Evolutionary conservation across 2,888 invertebrate genomes (phyloP), one percentile per base, ranked within the genome.

Genomic region (Monoplex corrugatus): DNA sequence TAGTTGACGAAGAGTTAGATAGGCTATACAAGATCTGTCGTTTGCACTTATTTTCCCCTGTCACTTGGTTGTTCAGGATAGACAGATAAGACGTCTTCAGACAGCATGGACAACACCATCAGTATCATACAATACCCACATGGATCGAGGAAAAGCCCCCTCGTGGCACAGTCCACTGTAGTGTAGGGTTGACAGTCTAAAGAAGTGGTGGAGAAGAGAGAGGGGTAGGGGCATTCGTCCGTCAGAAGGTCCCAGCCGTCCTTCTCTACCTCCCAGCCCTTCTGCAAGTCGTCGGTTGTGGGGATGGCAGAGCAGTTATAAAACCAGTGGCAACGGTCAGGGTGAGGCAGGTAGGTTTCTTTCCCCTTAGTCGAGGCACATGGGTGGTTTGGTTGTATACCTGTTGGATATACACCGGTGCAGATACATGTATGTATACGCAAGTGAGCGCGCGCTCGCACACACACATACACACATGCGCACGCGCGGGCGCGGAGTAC

Each of bases 211-310:
- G 92, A 92, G 87, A 92, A 93, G 8, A 93, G 90, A 85, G 91
- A 91, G 16, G 93, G 93, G 86, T 92, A 93, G 0, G 91, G 89
- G 63, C 93, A 93, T 86, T 93, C 93, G 50, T 86, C 89, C 32
- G 91, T 90, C 83, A 91, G 90, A 6, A 50, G 86, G 43, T 92
- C 93, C 19, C 89, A 89, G 16, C 90, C 85, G 44, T 86, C 40
- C n/a, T n/a, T n/a, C 19, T 87, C 57, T 40, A 8, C 38, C 19
- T 72, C 43, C 32, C 38, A 19, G 13, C 2, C 45, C 78, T 19
- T 35, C 78, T 23, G 19, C 23, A 16, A 16, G 5, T 72, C n/a
- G 10, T 80, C 88, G 8, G 28, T 44, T 0, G 8, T 43, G 40
- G 57, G 40, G n/a, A 23, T 19, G 10, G 86, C 86, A 8, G 86